Conservation (phyloP, 2,888 invertebrate species). For the Merodon equestris region DNA sequence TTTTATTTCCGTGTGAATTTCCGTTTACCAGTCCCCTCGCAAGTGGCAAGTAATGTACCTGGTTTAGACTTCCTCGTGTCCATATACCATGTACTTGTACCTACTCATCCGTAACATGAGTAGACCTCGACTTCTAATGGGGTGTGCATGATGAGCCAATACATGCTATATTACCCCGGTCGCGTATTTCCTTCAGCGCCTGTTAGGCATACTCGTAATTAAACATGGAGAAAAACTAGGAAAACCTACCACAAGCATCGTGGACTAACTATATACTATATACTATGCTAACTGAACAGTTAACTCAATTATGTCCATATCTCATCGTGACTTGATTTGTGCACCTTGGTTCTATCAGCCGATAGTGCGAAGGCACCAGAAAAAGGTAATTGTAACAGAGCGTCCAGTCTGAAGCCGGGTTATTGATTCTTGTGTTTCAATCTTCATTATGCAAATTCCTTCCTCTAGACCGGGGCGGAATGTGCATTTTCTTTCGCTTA, state of each 20-base stretch:
- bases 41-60: constrained; percentile 52
- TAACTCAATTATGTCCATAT: constrained; percentile 44
- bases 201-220: too few relatives aligned
- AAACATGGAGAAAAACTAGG: constrained; percentile 7
- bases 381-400: too few relatives aligned
- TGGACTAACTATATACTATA: too few relatives aligned
- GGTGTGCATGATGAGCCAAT: constrained; percentile 65
- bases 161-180: not conserved
- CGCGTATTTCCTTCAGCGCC: too few relatives aligned
- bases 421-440: constrained; percentile 41
- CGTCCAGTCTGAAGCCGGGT: not conserved
- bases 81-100: constrained; percentile 28
- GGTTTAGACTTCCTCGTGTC: constrained; percentile 38
- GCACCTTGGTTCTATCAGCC: too few relatives aligned
- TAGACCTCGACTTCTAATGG: constrained; percentile 66
- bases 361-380: too few relatives aligned
- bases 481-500: constrained; percentile 35
- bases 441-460: constrained; percentile 27
- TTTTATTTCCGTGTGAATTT: constrained; percentile 70
- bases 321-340: constrained; percentile 20
- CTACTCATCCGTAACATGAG: constrained; percentile 68
- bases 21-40: constrained; percentile 55
- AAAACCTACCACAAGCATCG: constrained; percentile 44
- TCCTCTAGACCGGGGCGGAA: not conserved
- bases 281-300: constrained; percentile 53